Conservation (phyloP, 2,797 vertebrate genomes). For the Emys orbicularis region DNA sequence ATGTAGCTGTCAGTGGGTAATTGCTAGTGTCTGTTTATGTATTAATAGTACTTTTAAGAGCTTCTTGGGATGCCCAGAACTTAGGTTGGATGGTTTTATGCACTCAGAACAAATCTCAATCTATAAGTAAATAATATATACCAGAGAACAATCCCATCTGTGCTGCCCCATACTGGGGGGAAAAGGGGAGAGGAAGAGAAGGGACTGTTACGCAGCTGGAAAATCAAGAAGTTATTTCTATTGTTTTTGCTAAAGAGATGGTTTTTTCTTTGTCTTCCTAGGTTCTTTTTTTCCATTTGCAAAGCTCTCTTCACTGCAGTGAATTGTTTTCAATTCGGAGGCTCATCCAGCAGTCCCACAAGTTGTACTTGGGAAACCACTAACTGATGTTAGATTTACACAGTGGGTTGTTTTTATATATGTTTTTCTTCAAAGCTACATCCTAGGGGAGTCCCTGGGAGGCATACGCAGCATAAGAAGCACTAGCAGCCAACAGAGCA, state of each 20-base stretch:
- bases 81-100: not conserved
- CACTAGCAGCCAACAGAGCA: not conserved
- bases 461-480: conserved; percentile 20
- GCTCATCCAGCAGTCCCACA: not conserved
- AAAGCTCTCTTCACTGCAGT: not conserved
- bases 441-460: conserved; percentile 34
- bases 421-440: conserved; percentile 61
- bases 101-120: conserved; percentile 25
- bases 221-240: not conserved
- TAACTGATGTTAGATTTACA: conserved; percentile 62
- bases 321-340: conserved; percentile 34
- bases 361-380: conserved; percentile 33
- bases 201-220: not conserved
- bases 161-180: not conserved
- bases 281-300: not conserved
- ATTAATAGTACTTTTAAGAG: conserved; percentile 35
- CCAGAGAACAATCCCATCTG: not conserved
- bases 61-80: conserved; percentile 28
- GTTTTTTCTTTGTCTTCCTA: conserved; percentile 26
- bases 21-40: not conserved
- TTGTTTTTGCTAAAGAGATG: not conserved
- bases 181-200: not conserved
- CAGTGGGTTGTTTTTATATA: conserved; percentile 56
- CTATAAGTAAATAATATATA: not conserved
- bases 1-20: not conserved